Base-by-base conservation (phyloP, 2,113 vertebrate genomes). In the Crotalus tigris region DNA sequence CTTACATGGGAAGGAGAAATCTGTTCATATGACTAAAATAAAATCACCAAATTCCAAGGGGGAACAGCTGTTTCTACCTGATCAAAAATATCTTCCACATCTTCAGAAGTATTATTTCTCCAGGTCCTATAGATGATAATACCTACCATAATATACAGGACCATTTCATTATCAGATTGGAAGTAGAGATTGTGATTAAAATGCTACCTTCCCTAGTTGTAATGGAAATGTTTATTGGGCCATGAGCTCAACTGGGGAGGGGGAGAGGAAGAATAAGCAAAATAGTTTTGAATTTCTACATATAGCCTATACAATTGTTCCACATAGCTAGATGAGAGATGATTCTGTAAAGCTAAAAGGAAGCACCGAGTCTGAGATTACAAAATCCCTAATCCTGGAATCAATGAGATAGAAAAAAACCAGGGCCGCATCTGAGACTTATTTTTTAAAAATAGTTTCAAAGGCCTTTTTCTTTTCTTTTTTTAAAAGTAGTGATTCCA, bases 181-280 rank as follows among this genome's bases (percentile, higher is more conserved):
- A 87, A 58, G 88, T n/a, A 44, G 44, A 29, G 55, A 1, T 5
- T 51, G 57, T 10, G 0, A 0, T 0, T 26, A 5, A 91, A 87
- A 23, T 64, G 87, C 49, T 8, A 0, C 1, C 46, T 90, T 90
- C 39, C 13, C 24, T 39, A 85, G 8, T 24, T 11, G 1, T 23
- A 39, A 81, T 1, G 69, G 81, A 87, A 87, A 87, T 87, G 7
- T 58, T 93, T 69, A 4, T 1, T 44, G 59, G 61, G 23, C 4
- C 13, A 9, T 88, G 61, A 8, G 23, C 24, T 55, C 9, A 88
- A 61, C 1, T 88, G 58, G 26, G 86, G 49, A 15, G 29, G 8
- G 89, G 69, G 0, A 0, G 6, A 6, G 5, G 46, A 0, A 1
- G 17, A 53, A 33, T 46, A 86, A 7, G 23, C 29, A 29, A 86